A percentile compares a stretch with the other conserved stretches of the same genome.
Conservation (phyloP, 2,113 vertebrate genomes). For the Bos indicus region DNA sequence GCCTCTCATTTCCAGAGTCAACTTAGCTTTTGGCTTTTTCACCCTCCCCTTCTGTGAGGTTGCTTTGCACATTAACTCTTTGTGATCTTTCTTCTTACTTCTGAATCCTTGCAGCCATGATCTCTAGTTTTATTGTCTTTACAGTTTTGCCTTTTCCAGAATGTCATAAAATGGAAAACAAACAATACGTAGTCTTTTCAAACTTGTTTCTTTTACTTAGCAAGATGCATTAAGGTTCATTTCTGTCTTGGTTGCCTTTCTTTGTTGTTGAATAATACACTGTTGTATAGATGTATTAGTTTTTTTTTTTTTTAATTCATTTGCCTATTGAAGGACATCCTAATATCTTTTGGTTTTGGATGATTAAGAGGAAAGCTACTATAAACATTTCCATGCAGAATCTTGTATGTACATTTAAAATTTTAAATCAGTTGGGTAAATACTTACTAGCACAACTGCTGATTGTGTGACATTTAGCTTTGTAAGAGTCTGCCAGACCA, state of each 20-base stretch:
- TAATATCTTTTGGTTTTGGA: neutral
- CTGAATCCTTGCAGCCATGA: neutral
- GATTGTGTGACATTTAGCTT: neutral
- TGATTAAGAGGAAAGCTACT: neutral
- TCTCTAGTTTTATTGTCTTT: neutral
- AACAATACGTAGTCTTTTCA: neutral
- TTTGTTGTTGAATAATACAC: neutral
- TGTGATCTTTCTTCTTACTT: neutral
- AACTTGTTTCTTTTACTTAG: neutral
- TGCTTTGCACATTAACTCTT: neutral
- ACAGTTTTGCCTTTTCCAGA: neutral
- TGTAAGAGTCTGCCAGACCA: neutral
- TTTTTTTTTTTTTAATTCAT: neutral
- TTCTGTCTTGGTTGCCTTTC: neutral
- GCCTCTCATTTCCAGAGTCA: neutral
- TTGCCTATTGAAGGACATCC: neutral
- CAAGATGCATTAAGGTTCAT: neutral
- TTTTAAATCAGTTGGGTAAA: neutral
- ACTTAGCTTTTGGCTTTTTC: neutral
- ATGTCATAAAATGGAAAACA: neutral
- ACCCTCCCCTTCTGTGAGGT: neutral
- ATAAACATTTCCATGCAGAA: neutral
- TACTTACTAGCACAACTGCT: neutral
- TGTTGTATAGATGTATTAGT: neutral
- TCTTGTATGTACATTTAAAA: neutral